Base-by-base conservation (phyloP, 2,888 invertebrate species). In the Deilephila porcellus region DNA sequence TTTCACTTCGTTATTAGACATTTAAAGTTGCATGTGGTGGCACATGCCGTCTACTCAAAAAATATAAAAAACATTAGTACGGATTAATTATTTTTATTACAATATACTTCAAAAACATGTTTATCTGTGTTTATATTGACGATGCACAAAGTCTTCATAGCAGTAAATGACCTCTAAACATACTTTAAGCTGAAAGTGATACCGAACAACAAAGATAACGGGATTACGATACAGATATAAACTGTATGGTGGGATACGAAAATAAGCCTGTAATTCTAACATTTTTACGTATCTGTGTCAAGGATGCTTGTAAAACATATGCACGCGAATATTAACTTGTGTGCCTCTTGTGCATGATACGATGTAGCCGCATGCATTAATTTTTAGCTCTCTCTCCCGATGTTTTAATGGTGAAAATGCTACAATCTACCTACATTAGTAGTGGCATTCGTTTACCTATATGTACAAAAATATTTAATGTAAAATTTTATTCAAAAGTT, bases 281-380 rank as follows among this genome's bases (percentile, higher is more conserved):
- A 25, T 67, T 67, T 67, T 67, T 52, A 52, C 25, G n/a, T 6
- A 67, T 67, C 17, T 67, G 67, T 67, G 67, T 67, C 67, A 67
- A 67, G 67, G 67, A 67, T 67, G 25, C 37, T 34, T 52, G 17
- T 67, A 25, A 45, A 67, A 52, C 17, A 17, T 67, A 3, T 52
- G 3, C 45, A 67, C 52, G 17, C 17, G 19, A 17, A 52, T 25
- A 17, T 14, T 60, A 29, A 29, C 25, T 60, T 60, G 29, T 29
- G 4, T 32, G 25, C 29, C 29, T 25, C 60, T 6, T 4, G 29
- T 29, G 25, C 11, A 59, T 59, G 11, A 14, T 25, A 4, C 11
- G 14, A 60, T 60, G 6, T 60, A 60, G n/a, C n/a, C n/a, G 19
- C 4, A n/a, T 56, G n/a, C 56, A n/a, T n/a, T 56, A 2, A 45